A percentile compares a stretch with the other conserved stretches of the same genome.
phyloP scores from a whole-genome alignment of 2,888 invertebrate species.

The Troides oblongomaculatus region DNA sequence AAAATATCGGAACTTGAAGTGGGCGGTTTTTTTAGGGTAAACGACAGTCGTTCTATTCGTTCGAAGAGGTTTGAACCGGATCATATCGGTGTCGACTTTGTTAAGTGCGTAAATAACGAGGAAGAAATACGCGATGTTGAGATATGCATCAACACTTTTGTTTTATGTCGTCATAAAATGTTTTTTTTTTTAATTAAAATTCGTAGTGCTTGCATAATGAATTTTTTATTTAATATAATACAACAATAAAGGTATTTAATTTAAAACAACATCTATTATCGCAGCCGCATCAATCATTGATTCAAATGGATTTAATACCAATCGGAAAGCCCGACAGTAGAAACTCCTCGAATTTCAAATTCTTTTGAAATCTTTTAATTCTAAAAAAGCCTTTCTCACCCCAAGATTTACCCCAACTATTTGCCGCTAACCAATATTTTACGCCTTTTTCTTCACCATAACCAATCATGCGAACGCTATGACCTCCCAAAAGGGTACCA shows the following conservation, averaged over 20 bases:
- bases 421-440: conserved; percentile 90
- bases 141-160: too few species aligned
- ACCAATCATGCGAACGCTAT: conserved; percentile 88
- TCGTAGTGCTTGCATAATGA: too few species aligned
- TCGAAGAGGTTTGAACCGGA: too few species aligned
- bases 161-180: too few species aligned
- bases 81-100: too few species aligned
- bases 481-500: conserved; percentile 85
- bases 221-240: too few species aligned
- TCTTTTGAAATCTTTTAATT: conserved; percentile 14
- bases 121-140: too few species aligned
- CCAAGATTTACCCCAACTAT: conserved; percentile 93
- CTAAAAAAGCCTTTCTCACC: conserved; percentile 83
- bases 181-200: too few species aligned
- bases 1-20: too few species aligned
- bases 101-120: too few species aligned
- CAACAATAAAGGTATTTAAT: background rate
- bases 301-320: background rate
- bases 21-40: too few species aligned
- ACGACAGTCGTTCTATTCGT: too few species aligned
- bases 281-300: background rate
- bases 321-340: conserved; percentile 8
- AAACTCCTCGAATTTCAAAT: background rate
- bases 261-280: background rate
- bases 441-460: conserved; percentile 86